Evolutionary conservation across 2,113 vertebrate genomes (phyloP), one percentile per base, ranked within the genome.

Genomic region (Raphicerus campestris): DNA sequence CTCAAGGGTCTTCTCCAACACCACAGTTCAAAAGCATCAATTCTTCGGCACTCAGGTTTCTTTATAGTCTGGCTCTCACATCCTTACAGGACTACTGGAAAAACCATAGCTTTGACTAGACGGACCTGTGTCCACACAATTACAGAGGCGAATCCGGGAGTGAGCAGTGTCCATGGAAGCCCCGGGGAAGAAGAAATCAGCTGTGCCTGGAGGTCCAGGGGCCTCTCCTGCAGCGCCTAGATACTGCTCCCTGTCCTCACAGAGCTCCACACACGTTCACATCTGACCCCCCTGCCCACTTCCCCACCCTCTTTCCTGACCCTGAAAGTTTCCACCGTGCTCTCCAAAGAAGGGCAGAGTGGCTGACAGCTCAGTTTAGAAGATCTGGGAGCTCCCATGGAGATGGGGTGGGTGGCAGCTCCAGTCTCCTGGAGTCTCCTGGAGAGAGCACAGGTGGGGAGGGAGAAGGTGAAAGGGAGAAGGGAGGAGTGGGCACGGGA

Each of bases 301-400:
- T 84, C 53, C 58, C 35, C 61, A 47, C 56, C 24, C 22, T 22
- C 85, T 81, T 30, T 84, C 66, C 49, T 8, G 45, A 80, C 66
- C 35, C 80, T 66, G 90, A 97, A 70, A 96, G 49, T 13, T 73
- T 35, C 66, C 32, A 60, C 81, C 17, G 20, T 0, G 0, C 80
- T 94, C 85, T 58, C 42, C 22, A 19, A 32, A 83, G 70, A 91
- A 91, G 42, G 66, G 66, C 88, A 16, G 75, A 80, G 86, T 95
- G 82, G 95, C 56, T 89, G 95, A 80, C 77, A 91, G 61, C 47
- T 92, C 30, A 49, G 61, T 22, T 63, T 63, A 39, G 17, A 90
- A 87, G 63, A 53, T 84, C 78, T 91, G 51, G 35, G 39, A 78
- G 7, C 89, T 97, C 89, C 87, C n/a, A 11, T 6, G 66, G 32